Conservation (phyloP, 2,888 invertebrate species). For the Rapana venosa region DNA sequence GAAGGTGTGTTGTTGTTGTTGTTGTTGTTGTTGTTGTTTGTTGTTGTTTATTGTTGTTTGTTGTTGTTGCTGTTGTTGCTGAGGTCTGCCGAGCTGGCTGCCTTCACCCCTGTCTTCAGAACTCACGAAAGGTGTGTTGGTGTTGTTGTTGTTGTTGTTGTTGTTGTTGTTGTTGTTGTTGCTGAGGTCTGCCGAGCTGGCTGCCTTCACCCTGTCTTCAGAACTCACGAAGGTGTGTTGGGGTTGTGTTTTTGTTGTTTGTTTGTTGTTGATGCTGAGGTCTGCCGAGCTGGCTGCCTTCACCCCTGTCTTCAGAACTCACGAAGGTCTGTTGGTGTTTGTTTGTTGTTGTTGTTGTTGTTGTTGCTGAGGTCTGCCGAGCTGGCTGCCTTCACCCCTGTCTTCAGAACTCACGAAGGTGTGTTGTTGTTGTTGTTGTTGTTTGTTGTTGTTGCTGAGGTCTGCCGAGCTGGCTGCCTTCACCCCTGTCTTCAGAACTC, state of each 20-base stretch:
- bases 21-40: too few relatives aligned
- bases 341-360: too few relatives aligned
- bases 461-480: too few relatives aligned
- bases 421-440: too few relatives aligned
- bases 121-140: slow-evolving; percentile 71
- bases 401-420: too few relatives aligned
- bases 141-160: too few relatives aligned
- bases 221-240: slow-evolving; percentile 72
- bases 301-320: slow-evolving; percentile 71
- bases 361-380: neutral
- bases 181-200: slow-evolving; percentile 71
- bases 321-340: slow-evolving; percentile 67
- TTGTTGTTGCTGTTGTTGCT: slow-evolving; percentile 62
- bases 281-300: slow-evolving; percentile 73
- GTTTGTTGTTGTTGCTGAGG: too few relatives aligned
- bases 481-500: too few relatives aligned
- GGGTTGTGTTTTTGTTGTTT: too few relatives aligned
- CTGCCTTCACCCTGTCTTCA: slow-evolving; percentile 70
- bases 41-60: too few relatives aligned
- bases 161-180: slow-evolving; percentile 58
- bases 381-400: neutral
- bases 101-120: slow-evolving; percentile 71
- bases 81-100: slow-evolving; percentile 71
- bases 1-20: too few relatives aligned
- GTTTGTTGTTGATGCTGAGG: slow-evolving; percentile 65